phyloP scores from a whole-genome alignment of 2,888 invertebrate species.

The Drosophila tripunctata region DNA sequence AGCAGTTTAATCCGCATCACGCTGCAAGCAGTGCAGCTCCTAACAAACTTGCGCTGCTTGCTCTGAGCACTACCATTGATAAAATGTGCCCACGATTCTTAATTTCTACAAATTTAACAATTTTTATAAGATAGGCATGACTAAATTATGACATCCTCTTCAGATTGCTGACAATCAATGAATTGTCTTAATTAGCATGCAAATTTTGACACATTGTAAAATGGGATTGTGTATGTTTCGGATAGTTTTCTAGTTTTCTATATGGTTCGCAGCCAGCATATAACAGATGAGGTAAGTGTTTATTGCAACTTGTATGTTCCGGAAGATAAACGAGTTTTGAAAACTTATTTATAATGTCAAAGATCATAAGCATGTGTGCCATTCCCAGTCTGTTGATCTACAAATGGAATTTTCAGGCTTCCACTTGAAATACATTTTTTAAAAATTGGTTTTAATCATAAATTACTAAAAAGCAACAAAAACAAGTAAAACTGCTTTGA shows the following conservation, averaged over 20 bases:
- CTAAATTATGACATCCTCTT: not conserved
- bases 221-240: not conserved
- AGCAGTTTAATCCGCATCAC: no score
- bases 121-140: not conserved
- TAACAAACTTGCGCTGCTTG: not conserved
- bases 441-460: not conserved
- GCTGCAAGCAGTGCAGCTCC: not conserved
- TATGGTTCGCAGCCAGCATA: conserved; percentile 11
- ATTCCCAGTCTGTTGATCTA: not conserved
- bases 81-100: not conserved
- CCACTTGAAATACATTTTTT: not conserved
- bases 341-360: conserved; percentile 18
- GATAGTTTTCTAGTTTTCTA: conserved; percentile 26
- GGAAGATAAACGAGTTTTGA: conserved; percentile 34
- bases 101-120: not conserved
- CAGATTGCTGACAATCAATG: not conserved
- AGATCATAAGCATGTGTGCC: conserved; percentile 1
- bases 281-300: conserved; percentile 34
- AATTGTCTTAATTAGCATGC: conserved; percentile 10
- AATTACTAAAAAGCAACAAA: not conserved
- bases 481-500: not conserved
- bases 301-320: conserved; percentile 9
- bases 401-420: not conserved
- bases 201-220: conserved; percentile 27
- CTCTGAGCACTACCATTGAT: not conserved